Conservation (phyloP, 2,113 vertebrate genomes). For the Nerophis lumbriciformis region DNA sequence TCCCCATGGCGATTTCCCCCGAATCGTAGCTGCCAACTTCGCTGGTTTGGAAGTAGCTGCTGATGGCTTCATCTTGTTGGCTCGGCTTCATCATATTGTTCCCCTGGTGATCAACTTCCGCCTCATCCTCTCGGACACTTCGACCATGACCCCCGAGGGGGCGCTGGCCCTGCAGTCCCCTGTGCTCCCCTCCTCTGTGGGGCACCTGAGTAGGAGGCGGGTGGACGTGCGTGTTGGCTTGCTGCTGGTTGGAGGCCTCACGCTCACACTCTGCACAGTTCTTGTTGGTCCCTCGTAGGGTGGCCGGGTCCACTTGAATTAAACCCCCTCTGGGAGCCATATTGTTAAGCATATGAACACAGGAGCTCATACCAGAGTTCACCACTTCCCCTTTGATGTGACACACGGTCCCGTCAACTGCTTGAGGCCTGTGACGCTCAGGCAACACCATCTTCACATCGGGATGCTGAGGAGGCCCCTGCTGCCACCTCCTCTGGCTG, state of each 20-base stretch:
- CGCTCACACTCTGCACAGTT: constrained; percentile 69
- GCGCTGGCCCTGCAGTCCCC: constrained; percentile 55
- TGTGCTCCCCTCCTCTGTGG: constrained; percentile 55
- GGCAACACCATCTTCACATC: constrained; percentile 71
- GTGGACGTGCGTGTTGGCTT: constrained; percentile 45
- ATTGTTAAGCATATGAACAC: constrained; percentile 70
- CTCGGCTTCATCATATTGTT: constrained; percentile 64
- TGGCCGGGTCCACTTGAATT: constrained; percentile 82
- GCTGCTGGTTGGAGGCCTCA: constrained; percentile 58
- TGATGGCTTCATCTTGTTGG: constrained; percentile 69
- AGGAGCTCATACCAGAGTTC: constrained; percentile 57
- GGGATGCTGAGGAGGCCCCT: constrained; percentile 51
- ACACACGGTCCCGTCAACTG: constrained; percentile 40
- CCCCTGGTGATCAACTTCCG: constrained; percentile 62
- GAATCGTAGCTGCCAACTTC: constrained; percentile 73
- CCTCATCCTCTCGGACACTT: constrained; percentile 55
- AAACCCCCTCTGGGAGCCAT: constrained; percentile 68
- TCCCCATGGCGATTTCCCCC: constrained; percentile 69
- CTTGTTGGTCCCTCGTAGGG: constrained; percentile 73
- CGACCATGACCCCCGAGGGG: constrained; percentile 47
- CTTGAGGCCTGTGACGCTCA: constrained; percentile 59
- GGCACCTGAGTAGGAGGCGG: constrained; percentile 52
- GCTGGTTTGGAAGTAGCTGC: constrained; percentile 74
- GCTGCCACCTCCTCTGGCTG: constrained; percentile 67
- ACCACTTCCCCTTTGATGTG: constrained; percentile 68